A percentile compares a stretch with the other conserved stretches of the same genome.
These are phyloP conservation scores for Neodiprion fabricii DNA, from an alignment of 1,140 invertebrate species.

Conservation along the genomic window DNA sequence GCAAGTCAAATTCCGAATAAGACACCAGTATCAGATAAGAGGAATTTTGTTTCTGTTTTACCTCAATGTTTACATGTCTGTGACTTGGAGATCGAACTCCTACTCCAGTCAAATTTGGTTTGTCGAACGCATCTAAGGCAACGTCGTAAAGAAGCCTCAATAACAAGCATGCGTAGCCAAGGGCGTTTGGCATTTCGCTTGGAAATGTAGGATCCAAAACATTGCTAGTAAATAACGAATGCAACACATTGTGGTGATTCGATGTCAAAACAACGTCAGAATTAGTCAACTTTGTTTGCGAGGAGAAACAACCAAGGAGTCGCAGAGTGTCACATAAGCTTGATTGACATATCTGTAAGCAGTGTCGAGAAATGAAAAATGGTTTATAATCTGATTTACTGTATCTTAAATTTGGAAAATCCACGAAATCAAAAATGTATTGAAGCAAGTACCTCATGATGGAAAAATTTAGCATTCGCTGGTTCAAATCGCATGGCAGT, in stretches of 20 bases:
- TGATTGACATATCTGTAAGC: conserved; percentile 81
- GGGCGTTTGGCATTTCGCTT: conserved; percentile 69
- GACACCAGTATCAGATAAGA: not conserved
- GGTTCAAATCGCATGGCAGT: conserved; percentile 99
- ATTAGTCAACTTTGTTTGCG: conserved; percentile 63
- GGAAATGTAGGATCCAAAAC: conserved; percentile 71
- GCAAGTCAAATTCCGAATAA: conserved; percentile 13
- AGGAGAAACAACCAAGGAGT: conserved; percentile 88
- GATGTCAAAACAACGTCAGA: conserved; percentile 52
- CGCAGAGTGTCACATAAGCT: conserved; percentile 91
- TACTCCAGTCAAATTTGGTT: conserved; percentile 71
- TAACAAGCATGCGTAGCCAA: conserved; percentile 80
- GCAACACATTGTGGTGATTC: conserved; percentile 58
- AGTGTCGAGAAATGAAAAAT: conserved; percentile 5
- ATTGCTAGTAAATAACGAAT: conserved; percentile 74
- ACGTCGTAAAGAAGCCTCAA: conserved; percentile 89
- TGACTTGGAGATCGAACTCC: conserved; percentile 73
- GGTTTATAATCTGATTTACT: conserved; percentile 10
- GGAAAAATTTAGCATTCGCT: conserved; percentile 98
- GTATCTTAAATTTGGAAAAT: not conserved
- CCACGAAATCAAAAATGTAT: conserved; percentile 6
- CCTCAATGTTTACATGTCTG: conserved; percentile 64
- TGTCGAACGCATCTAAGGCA: conserved; percentile 89
- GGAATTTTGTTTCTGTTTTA: conserved; percentile 33
- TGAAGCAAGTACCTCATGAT: conserved; percentile 78